Percentiles rank a stretch among this genome's conserved stretches.
These are phyloP conservation scores for Tragelaphus strepsiceros DNA, from an alignment of 2,113 vertebrate species.

Conservation along the genomic window DNA sequence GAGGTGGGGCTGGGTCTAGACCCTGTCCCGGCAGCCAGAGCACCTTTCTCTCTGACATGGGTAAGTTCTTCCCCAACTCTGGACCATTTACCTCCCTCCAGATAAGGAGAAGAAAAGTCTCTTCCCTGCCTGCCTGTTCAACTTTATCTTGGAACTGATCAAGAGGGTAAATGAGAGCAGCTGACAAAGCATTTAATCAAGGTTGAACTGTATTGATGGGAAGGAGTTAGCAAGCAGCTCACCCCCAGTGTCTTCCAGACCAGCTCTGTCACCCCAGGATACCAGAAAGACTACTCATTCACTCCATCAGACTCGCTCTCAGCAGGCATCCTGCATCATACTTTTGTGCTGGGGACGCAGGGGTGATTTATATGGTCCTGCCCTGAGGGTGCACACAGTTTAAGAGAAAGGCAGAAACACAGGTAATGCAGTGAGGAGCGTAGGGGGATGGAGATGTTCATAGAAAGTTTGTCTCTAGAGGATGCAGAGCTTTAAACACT, in stretches of 20 bases:
- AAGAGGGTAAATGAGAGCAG: not conserved
- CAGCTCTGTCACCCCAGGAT: not conserved
- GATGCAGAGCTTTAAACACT: not conserved
- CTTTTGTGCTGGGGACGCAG: not conserved
- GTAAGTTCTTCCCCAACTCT: not conserved
- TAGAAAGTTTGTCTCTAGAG: not conserved
- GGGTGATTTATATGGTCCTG: fast-evolving
- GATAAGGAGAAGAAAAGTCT: not conserved
- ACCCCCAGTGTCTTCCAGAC: not conserved
- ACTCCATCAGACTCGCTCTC: not conserved
- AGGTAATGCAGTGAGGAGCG: fast-evolving
- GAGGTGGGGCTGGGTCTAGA: no score
- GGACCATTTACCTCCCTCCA: not conserved
- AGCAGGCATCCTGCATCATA: fast-evolving
- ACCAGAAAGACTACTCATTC: not conserved
- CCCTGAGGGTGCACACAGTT: not conserved
- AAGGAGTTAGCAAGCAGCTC: not conserved
- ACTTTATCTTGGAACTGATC: not conserved
- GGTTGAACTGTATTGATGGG: not conserved
- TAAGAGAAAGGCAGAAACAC: not conserved
- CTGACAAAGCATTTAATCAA: not conserved
- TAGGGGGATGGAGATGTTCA: not conserved
- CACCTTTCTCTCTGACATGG: not conserved
- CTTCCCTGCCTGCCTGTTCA: not conserved
- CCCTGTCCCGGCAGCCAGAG: not conserved